A percentile compares a stretch with the other conserved stretches of the same genome.
phyloP scores from a whole-genome alignment of 1,140 invertebrate species.

The Cherax quadricarinatus region DNA sequence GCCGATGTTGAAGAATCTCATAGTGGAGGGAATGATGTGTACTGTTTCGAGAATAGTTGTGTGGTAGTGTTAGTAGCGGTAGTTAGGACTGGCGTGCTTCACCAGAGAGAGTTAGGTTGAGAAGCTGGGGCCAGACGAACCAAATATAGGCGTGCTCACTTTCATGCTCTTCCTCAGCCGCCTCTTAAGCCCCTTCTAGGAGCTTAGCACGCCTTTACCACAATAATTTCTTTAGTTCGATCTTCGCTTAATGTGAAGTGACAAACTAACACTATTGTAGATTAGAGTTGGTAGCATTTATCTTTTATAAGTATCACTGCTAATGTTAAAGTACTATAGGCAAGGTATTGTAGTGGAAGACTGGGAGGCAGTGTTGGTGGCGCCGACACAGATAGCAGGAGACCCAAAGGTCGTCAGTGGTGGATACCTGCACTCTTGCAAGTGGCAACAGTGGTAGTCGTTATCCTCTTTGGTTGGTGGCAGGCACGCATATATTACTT shows the following conservation, averaged over 20 bases:
- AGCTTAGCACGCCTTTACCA: background rate
- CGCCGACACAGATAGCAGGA: background rate
- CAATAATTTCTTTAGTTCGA: background rate
- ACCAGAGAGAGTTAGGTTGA: background rate
- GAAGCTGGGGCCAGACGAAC: conserved; percentile 9
- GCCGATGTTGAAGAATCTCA: no score
- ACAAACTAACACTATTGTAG: no score
- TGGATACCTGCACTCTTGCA: background rate
- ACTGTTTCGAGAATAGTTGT: background rate
- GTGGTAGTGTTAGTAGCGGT: background rate
- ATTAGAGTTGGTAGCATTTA: no score
- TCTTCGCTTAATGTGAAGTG: background rate
- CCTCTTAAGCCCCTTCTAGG: background rate
- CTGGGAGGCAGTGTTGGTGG: background rate
- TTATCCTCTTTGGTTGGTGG: no score
- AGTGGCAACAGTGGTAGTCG: background rate
- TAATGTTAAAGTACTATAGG: no score
- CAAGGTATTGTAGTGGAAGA: background rate
- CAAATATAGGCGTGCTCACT: background rate
- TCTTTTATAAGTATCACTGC: no score
- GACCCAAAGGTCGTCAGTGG: background rate
- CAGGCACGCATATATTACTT: no score
- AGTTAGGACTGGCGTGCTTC: background rate
- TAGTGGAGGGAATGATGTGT: background rate
- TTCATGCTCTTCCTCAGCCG: background rate